These are phyloP conservation scores for Xiphophorus hellerii DNA, from an alignment of 2,113 vertebrate genomes.

Conservation along the genomic window DNA sequence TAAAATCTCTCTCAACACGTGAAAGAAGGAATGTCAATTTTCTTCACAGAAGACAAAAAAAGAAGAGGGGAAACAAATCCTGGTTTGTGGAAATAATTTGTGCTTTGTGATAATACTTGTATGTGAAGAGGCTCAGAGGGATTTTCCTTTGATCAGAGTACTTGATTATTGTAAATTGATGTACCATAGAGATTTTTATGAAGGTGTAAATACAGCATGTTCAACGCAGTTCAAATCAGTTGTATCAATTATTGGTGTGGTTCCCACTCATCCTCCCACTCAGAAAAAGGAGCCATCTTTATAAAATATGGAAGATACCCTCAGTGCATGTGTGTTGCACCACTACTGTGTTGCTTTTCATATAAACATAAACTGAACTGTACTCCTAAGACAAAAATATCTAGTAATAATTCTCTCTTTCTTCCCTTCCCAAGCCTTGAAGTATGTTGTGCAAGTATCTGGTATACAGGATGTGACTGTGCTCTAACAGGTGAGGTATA, in stretches of 20 bases:
- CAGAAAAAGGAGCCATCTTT: constrained; percentile 19
- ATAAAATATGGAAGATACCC: constrained; percentile 24
- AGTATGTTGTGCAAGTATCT: constrained; percentile 77
- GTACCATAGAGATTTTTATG: constrained; percentile 18
- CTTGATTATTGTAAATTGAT: constrained; percentile 15
- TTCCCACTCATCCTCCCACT: constrained; percentile 41
- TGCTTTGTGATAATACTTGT: constrained; percentile 63
- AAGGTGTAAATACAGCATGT: constrained; percentile 21
- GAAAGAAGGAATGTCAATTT: constrained; percentile 50
- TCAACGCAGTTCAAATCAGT: constrained; percentile 18
- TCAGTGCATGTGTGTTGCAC: constrained; percentile 24
- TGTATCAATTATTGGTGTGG: constrained; percentile 14
- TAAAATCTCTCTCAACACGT: constrained; percentile 27
- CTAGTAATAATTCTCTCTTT: constrained; percentile 39
- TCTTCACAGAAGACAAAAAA: constrained; percentile 23
- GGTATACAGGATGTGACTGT: constrained; percentile 70
- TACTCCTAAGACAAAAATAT: constrained; percentile 59
- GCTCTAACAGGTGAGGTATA: constrained; percentile 73
- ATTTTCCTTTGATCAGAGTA: constrained; percentile 30
- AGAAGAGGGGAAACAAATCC: constrained; percentile 8
- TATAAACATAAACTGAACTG: constrained; percentile 32
- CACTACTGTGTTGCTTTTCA: constrained; percentile 24
- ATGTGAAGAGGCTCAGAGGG: constrained; percentile 14
- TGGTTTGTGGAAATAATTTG: constrained; percentile 37
- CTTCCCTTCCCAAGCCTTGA: constrained; percentile 66